Evolutionary conservation across 2,113 vertebrate genomes (phyloP).

Genomic region (Cricetomys ansorgei): DNA sequence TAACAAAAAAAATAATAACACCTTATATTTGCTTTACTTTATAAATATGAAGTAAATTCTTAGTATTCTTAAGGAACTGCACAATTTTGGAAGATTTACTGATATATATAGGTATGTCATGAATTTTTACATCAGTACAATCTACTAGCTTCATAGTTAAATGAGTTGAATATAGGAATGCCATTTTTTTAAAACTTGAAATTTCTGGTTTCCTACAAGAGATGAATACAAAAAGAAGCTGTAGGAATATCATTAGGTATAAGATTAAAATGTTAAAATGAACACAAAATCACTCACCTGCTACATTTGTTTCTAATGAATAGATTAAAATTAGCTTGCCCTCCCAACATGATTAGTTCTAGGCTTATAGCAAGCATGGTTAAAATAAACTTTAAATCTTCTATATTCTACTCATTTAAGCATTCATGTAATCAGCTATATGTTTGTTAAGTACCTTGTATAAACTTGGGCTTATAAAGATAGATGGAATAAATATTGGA

Average conservation of each 20-base stretch:
- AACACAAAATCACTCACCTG: not conserved
- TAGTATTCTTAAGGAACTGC: not conserved
- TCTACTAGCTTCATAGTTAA: not conserved
- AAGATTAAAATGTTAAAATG: not conserved
- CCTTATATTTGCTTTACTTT: not conserved
- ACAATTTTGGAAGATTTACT: not conserved
- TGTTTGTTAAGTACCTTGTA: not conserved
- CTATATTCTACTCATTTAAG: not conserved
- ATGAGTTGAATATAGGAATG: not conserved
- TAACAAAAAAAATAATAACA: not conserved
- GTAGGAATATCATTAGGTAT: not conserved
- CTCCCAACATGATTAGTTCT: not conserved
- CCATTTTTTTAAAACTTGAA: not conserved
- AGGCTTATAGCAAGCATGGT: not conserved
- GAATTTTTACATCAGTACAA: not conserved
- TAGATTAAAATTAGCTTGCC: not conserved
- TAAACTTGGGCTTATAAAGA: not conserved
- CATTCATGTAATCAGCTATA: not conserved
- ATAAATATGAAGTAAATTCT: not conserved
- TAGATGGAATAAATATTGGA: not conserved
- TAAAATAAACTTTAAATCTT: not conserved
- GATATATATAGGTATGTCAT: not conserved
- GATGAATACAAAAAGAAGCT: not conserved
- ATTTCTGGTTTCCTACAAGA: not conserved
- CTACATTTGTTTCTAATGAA: not conserved